phyloP scores from a whole-genome alignment of 2,797 vertebrate species.

The Lemur catta region DNA sequence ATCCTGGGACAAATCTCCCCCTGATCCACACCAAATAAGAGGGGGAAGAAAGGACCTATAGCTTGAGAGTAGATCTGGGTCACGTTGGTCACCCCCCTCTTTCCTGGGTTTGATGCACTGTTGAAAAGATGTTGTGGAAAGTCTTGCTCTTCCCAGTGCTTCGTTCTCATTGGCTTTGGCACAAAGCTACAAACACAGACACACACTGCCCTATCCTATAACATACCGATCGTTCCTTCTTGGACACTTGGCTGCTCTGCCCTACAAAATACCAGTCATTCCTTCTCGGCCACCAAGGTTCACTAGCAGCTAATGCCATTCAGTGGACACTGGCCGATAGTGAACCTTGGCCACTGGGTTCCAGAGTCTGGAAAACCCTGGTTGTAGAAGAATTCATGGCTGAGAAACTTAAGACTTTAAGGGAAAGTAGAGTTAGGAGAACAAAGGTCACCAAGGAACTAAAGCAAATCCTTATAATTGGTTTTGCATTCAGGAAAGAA shows the following conservation, averaged over 20 bases:
- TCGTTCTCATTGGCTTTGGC: neutral
- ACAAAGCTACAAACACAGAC: neutral
- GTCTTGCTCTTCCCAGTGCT: neutral
- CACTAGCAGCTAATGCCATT: neutral
- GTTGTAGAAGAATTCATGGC: neutral
- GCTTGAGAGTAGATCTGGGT: neutral
- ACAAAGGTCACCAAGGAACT: neutral
- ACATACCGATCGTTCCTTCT: neutral
- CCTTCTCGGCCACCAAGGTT: neutral
- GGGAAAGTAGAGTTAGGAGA: neutral
- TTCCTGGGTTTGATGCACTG: neutral
- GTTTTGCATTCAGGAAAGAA: neutral
- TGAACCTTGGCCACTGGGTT: neutral
- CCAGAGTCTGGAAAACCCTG: neutral
- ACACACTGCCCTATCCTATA: neutral
- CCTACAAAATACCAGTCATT: neutral
- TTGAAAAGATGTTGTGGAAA: neutral
- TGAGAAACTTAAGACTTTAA: slow-evolving; percentile 29
- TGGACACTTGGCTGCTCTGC: neutral
- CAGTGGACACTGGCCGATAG: neutral
- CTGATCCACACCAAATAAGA: neutral
- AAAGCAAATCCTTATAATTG: neutral
- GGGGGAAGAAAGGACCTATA: neutral
- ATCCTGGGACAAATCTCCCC: neutral
- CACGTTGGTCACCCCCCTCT: rapidly evolving